These are phyloP conservation scores for Chelonus insularis DNA, from an alignment of 1,140 invertebrate genomes.

Conservation along the genomic window DNA sequence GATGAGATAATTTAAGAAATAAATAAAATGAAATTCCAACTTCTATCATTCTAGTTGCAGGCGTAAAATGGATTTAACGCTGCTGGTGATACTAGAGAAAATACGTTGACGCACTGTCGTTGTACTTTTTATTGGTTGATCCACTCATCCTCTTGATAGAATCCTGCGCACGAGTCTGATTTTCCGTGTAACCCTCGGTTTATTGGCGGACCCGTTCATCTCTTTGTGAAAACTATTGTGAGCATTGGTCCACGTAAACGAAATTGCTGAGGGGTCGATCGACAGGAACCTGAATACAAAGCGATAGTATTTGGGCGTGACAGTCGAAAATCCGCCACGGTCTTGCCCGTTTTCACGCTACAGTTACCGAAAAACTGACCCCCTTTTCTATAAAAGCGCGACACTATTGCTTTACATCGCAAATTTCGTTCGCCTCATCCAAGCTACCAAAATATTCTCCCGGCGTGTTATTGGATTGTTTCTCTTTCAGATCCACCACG, in stretches of 20 bases:
- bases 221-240: slow-evolving; percentile 49
- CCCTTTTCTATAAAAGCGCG: slow-evolving; percentile 28
- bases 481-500: slow-evolving; percentile 13
- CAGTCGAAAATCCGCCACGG: slow-evolving; percentile 48
- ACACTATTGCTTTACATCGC: not conserved
- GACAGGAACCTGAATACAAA: slow-evolving; percentile 46
- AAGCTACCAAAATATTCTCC: slow-evolving; percentile 10
- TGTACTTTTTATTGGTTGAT: slow-evolving; percentile 48
- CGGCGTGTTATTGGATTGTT: slow-evolving; percentile 17
- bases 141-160: slow-evolving; percentile 48
- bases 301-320: slow-evolving; percentile 54
- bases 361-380: slow-evolving; percentile 43
- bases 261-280: slow-evolving; percentile 47
- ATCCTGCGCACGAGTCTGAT: slow-evolving; percentile 46
- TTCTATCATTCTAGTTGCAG: not conserved
- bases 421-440: slow-evolving; percentile 26
- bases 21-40: too few species aligned
- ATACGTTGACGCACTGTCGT: slow-evolving; percentile 18
- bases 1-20: not conserved
- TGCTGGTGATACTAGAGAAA: not conserved
- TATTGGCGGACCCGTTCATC: slow-evolving; percentile 50
- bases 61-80: slow-evolving; percentile 6
- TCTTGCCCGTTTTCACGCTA: slow-evolving; percentile 48
- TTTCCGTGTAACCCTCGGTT: slow-evolving; percentile 44
- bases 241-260: slow-evolving; percentile 52